Conservation (phyloP, 2,113 vertebrate species). For the Chloroceryle aenea region DNA sequence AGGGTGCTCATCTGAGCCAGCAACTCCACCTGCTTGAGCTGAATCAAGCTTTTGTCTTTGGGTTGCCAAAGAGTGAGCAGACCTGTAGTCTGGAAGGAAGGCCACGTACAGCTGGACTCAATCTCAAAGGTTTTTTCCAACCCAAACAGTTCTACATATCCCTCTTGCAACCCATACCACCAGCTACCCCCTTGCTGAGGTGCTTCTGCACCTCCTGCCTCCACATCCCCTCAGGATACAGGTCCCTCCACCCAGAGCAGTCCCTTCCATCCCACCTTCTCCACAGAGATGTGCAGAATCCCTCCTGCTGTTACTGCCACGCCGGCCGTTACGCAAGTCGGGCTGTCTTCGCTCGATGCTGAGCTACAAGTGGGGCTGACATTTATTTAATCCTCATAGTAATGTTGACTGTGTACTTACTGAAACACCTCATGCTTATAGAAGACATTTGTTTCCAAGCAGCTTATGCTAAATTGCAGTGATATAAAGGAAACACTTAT, state of each 20-base stretch:
- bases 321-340: not conserved
- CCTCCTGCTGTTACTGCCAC: not conserved
- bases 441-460: constrained; percentile 81
- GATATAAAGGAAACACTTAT: constrained; percentile 81
- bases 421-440: constrained; percentile 71
- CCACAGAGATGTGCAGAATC: not conserved
- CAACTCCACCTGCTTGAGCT: not conserved
- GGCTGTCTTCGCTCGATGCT: constrained; percentile 26
- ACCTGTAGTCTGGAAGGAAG: not conserved
- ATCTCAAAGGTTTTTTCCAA: not conserved
- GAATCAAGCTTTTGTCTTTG: not conserved
- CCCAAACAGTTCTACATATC: not conserved
- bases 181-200: not conserved
- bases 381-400: constrained; percentile 76
- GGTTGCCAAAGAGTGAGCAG: not conserved
- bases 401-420: constrained; percentile 74
- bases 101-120: fast-evolving
- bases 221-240: not conserved
- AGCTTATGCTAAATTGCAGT: constrained; percentile 77
- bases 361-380: constrained; percentile 65
- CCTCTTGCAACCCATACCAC: not conserved
- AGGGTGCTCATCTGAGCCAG: not conserved
- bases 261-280: not conserved
- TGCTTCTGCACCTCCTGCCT: fast-evolving
- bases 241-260: not conserved